phyloP scores from a whole-genome alignment of 37 sponge, comb jelly and placozoan species.

The Hexactinellida sp. region DNA sequence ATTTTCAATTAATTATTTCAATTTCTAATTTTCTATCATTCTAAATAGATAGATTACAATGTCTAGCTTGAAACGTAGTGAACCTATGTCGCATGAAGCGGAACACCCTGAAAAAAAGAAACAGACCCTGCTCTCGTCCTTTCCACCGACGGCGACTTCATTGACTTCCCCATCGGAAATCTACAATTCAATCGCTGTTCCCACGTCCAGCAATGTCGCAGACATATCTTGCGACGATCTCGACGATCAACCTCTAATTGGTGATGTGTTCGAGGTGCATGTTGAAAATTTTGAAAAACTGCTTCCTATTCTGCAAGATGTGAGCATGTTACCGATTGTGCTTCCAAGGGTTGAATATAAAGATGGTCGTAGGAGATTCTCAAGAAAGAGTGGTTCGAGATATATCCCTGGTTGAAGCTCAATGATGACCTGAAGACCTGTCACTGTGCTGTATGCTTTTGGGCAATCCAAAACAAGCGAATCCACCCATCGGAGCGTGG shows the following conservation, averaged over 20 bases:
- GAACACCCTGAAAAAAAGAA: background rate
- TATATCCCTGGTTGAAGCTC: background rate
- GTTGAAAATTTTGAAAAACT: background rate
- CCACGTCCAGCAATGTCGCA: background rate
- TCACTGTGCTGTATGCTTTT: background rate
- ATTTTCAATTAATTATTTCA: background rate
- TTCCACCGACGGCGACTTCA: background rate
- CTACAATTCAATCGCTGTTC: background rate
- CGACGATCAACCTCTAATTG: background rate
- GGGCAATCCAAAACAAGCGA: background rate
- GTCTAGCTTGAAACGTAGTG: background rate
- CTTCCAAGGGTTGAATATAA: background rate
- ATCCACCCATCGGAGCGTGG: background rate
- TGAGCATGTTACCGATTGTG: background rate
- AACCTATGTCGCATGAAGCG: background rate
- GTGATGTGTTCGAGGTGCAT: background rate
- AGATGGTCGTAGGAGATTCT: background rate
- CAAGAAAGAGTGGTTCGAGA: background rate
- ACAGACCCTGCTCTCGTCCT: background rate
- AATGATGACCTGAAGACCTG: background rate
- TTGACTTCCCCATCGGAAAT: background rate
- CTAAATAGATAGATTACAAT: background rate
- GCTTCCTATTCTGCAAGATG: background rate
- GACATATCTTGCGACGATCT: background rate
- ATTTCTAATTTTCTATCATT: background rate